Base-by-base conservation (phyloP, 2,113 vertebrate genomes). In the Pituophis catenifer region DNA sequence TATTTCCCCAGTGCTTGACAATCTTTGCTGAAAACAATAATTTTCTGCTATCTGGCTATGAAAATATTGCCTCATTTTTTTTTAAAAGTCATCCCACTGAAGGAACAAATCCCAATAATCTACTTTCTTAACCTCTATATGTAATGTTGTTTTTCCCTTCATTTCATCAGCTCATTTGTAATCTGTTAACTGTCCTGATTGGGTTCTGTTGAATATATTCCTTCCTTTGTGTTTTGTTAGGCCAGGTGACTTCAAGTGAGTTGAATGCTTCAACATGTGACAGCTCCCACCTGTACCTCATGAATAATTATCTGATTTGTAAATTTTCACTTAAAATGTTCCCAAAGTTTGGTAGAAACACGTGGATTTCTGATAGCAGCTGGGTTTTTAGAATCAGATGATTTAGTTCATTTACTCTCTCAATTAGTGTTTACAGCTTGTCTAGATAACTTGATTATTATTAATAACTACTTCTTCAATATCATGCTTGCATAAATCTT, bases 401-500 rank as follows among this genome's bases (percentile, higher is more conserved):
- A 24, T 24, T 12, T 89, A 33, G 1, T 29, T 88, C 24, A 44
- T 38, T 91, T 91, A 17, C 65, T 70, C 26, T 86, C 87, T 91
- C 55, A 90, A 24, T 50, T 33, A 23, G 19, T 89, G 19, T 26
- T 26, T 81, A 44, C 33, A 12, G 21, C 90, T 58, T 55, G 59
- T 91, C 89, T 48, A 86, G 29, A 48, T 91, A 86, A 29, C 57
- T n/a, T 62, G 48, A 86, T 54, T 2, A 81, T 91, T 92, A 55
- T 91, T 93, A 89, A 53, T 65, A 92, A 59, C 54, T 33, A 38
- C n/a, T 94, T 86, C 88, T 90, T 23, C 8, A 87, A 21, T 50
- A 89, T 86, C 70, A 86, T 50, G 70, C 33, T 65, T 90, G 50
- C 15, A 50, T 48, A 89, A 92, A 50, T 87, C 57, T 23, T 19